These are phyloP conservation scores for Chaetops frenatus DNA, from an alignment of 2,113 vertebrate species.

Conservation along the genomic window DNA sequence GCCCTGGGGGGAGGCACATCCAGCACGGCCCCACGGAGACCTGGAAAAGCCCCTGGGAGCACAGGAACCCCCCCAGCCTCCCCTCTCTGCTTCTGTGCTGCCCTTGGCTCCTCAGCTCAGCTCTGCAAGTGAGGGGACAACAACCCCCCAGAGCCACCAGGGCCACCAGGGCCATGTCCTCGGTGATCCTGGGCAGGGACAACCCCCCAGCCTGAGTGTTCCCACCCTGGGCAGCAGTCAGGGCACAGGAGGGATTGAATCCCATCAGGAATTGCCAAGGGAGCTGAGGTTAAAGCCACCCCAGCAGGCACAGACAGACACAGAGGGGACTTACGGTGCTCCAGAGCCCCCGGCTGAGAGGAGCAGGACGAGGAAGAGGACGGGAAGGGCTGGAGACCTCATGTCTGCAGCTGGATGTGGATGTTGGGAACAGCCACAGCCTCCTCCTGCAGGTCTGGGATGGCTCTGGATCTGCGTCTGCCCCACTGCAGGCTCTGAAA, in stretches of 20 bases:
- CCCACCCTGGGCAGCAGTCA: neutral
- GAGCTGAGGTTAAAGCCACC: neutral
- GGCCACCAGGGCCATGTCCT: neutral
- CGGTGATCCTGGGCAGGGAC: neutral
- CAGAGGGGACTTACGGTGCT: neutral
- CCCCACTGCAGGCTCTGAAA: neutral
- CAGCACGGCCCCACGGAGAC: neutral
- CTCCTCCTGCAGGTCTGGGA: neutral
- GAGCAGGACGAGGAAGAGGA: neutral
- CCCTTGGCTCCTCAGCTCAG: neutral
- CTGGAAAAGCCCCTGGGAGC: neutral
- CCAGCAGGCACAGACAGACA: neutral
- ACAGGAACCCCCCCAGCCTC: neutral
- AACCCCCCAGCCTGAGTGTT: fast-evolving
- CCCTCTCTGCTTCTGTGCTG: neutral
- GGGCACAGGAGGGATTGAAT: fast-evolving
- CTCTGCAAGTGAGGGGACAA: neutral
- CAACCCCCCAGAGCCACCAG: neutral
- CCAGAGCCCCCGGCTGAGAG: neutral
- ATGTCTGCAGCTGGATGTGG: neutral
- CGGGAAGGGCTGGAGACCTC: neutral
- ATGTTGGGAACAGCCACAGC: fast-evolving
- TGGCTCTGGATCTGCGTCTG: fast-evolving
- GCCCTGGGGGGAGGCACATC: neutral
- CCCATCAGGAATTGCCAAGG: neutral